Conservation (phyloP, 2,888 invertebrate genomes). For the Campaea margaritaria region DNA sequence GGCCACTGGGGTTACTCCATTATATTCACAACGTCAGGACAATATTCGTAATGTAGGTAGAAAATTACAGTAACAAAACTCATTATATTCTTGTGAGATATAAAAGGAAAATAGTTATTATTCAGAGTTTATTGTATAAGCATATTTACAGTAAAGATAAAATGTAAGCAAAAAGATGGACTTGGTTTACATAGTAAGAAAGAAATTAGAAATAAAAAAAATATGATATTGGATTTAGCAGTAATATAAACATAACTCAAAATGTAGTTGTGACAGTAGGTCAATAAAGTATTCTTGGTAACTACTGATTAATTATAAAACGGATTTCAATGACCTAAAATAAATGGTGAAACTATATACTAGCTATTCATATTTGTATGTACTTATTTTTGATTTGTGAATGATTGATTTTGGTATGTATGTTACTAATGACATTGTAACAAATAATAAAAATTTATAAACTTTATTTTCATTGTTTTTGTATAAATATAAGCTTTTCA, state of each 20-base stretch:
- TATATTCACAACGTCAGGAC: background rate
- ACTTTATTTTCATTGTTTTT: background rate
- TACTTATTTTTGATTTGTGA: background rate
- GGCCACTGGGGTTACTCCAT: too few relatives aligned
- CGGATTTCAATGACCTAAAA: background rate
- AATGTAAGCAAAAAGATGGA: too few relatives aligned
- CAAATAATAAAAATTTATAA: background rate
- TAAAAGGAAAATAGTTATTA: too few relatives aligned
- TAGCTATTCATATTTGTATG: slow-evolving; percentile 1
- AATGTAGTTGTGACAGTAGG: too few relatives aligned
- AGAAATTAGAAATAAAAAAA: too few relatives aligned
- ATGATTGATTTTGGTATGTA: slow-evolving; percentile 4
- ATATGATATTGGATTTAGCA: too few relatives aligned
- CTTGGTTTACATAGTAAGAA: too few relatives aligned
- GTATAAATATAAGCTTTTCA: too few relatives aligned
- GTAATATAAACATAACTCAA: too few relatives aligned
- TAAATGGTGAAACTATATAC: background rate
- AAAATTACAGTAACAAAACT: too few relatives aligned
- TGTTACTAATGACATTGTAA: background rate
- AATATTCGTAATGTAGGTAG: background rate
- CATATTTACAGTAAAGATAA: background rate
- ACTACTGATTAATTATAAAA: background rate
- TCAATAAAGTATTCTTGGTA: background rate
- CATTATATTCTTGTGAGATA: background rate
- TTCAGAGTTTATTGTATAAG: background rate